phyloP scores from a whole-genome alignment of 2,888 invertebrate species.

The Apoda limacodes region DNA sequence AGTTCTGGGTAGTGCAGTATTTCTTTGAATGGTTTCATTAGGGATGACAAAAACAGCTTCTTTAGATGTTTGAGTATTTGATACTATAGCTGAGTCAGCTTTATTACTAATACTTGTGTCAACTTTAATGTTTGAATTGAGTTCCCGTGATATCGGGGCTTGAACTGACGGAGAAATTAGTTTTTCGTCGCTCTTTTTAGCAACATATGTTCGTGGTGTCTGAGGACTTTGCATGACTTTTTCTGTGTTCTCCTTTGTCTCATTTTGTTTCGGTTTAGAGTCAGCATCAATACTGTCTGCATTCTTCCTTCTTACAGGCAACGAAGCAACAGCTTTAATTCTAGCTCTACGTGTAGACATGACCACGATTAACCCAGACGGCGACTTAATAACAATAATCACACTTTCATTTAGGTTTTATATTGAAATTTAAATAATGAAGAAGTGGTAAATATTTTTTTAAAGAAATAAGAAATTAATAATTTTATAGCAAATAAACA shows the following conservation, averaged over 20 bases:
- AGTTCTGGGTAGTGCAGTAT: slow-evolving; percentile 17
- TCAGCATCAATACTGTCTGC: slow-evolving; percentile 31
- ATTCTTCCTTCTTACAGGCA: slow-evolving; percentile 67
- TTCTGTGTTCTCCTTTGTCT: slow-evolving; percentile 15
- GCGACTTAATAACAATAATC: no score
- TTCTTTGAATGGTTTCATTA: slow-evolving; percentile 22
- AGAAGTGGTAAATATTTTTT: no score
- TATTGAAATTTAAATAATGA: no score
- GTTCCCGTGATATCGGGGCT: slow-evolving; percentile 6
- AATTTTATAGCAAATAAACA: no score
- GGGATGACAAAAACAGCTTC: slow-evolving; percentile 17
- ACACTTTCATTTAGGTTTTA: no score
- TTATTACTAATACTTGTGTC: slow-evolving; percentile 7
- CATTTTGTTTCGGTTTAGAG: slow-evolving; percentile 19
- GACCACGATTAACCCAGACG: no score
- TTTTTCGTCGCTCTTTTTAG: slow-evolving; percentile 22
- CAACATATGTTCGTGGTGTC: slow-evolving; percentile 22
- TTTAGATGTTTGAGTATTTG: slow-evolving; percentile 6
- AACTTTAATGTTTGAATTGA: slow-evolving; percentile 2
- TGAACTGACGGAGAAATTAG: no score
- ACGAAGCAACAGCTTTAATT: slow-evolving; percentile 79
- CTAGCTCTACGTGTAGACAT: slow-evolving; percentile 78
- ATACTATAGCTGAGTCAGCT: slow-evolving; percentile 3
- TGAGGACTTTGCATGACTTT: slow-evolving; percentile 30
- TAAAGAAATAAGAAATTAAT: no score